Evolutionary conservation across 1,140 invertebrate species (phyloP), one percentile per base, ranked within the genome.

Genomic region (Brachystomella parvula): DNA sequence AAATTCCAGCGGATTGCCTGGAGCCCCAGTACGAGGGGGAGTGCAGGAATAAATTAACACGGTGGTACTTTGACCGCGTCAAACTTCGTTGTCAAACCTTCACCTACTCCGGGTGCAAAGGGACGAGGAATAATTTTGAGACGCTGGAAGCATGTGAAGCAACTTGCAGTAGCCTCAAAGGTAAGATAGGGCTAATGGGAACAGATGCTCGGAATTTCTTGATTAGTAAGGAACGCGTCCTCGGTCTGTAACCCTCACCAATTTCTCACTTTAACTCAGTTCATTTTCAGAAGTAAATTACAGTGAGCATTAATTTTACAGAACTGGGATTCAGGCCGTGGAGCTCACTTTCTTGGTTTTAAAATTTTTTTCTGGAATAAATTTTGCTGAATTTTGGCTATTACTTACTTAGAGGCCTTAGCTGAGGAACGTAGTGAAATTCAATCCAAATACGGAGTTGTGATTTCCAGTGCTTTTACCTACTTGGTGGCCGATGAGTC

Each of bases 81-180:
- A 85, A 86, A 73, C 79, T 83, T 58, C 87, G 84, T 76, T 96
- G 93, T 76, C 78, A 87, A 28, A 83, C 86, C 26, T 96, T 97
- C 76, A 81, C 79, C 26, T 97, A 93, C 79, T 88, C 90, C 24
- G 93, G 94, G 49, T 96, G 94, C 75, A 82, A 87, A 47, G 90
- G 90, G n/a, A 93, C 90, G 77, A 82, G 83, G 73, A 95, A 95
- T 77, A 94, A 93, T 79, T 95, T 94, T 79, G 79, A 87, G 61
- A 87, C 84, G 1, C 81, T 84, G 44, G 81, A 86, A 32, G 89
- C 94, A 73, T 94, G 92, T 75, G 82, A 82, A 49, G 81, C 82
- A 66, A 84, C 85, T n/a, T 94, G 91, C 71, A 76, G 78, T n/a
- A 24, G 57, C 53, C 57, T 72, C 17, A 24, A 31, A 30, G 47